Evolutionary conservation across 2,888 invertebrate species (phyloP), one percentile per base, ranked within the genome.

Genomic region (Heliothis peltigera): DNA sequence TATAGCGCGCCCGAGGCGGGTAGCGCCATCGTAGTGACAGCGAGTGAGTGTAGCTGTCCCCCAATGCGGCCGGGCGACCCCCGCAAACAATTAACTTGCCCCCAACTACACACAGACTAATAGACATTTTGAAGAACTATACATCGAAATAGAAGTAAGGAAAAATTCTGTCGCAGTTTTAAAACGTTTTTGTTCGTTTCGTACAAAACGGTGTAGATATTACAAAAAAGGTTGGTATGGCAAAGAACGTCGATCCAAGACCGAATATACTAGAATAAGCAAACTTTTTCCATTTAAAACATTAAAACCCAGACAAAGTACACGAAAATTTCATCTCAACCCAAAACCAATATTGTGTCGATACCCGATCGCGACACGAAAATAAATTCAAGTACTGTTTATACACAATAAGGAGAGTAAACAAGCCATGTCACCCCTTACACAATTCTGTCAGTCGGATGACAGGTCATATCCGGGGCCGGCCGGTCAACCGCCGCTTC

Each of bases 391-490:
- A 86, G 87, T 87, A 83, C 84, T 90, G 90, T 91, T 91, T 90
- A 85, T 84, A 79, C 83, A 83, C 85, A 88, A 85, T 87, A 87
- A 87, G 83, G 82, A 83, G 82, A 77, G 89, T 87, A 89, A 90
- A 91, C 88, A 89, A 81, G 80, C 84, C 81, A 71, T 81, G 86
- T 84, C 85, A 86, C 84, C 86, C 84, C 84, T 83, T 85, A 87
- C 86, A 85, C 87, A 84, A 88, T 85, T 84, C 87, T 87, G 90
- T 90, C 91, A 88, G 88, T 87, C 89, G 89, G 88, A 87, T 91
- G 93, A 93, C 92, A 91, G 92, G 90, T 90, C 89, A 91, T 91
- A 92, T 91, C 92, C 90, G 91, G 90, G 81, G 84, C 79, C 83
- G 84, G 79, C 79, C 88, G 89, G 89, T 89, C 90, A 87, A 87